These are phyloP conservation scores for Pseudocheirus occidentalis DNA, from an alignment of 2,797 vertebrate genomes.

Conservation along the genomic window DNA sequence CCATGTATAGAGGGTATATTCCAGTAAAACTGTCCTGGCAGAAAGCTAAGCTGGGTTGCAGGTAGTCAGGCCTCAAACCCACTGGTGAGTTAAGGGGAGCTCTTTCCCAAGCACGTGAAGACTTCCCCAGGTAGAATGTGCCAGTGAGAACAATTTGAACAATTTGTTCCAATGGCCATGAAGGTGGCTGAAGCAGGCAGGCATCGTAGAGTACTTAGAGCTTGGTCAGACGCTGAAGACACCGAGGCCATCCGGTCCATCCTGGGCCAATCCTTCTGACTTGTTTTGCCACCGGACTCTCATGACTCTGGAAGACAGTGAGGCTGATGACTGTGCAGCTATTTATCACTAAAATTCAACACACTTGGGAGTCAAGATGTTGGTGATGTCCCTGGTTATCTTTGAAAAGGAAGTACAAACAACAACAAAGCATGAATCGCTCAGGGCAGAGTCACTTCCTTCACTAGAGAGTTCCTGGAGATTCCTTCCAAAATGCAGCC, in stretches of 20 bases:
- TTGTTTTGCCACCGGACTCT: background rate
- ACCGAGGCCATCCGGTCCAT: background rate
- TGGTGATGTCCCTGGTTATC: background rate
- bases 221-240: background rate
- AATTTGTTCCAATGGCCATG: background rate
- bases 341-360: background rate
- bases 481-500: background rate
- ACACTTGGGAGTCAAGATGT: background rate
- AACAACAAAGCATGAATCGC: background rate
- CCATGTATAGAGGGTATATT: background rate
- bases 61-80: background rate
- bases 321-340: background rate
- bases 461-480: background rate
- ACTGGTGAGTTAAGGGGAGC: background rate
- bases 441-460: background rate
- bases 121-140: background rate
- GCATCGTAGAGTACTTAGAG: too few species aligned
- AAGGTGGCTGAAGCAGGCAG: background rate
- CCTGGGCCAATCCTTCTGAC: background rate
- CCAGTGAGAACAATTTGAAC: background rate
- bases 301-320: background rate
- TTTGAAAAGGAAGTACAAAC: background rate
- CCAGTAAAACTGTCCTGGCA: too few species aligned
- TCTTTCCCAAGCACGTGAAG: background rate
- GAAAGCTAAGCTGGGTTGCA: rapidly evolving